These are phyloP conservation scores for Siniperca knerii DNA, from an alignment of 2,113 vertebrate genomes.

Conservation along the genomic window DNA sequence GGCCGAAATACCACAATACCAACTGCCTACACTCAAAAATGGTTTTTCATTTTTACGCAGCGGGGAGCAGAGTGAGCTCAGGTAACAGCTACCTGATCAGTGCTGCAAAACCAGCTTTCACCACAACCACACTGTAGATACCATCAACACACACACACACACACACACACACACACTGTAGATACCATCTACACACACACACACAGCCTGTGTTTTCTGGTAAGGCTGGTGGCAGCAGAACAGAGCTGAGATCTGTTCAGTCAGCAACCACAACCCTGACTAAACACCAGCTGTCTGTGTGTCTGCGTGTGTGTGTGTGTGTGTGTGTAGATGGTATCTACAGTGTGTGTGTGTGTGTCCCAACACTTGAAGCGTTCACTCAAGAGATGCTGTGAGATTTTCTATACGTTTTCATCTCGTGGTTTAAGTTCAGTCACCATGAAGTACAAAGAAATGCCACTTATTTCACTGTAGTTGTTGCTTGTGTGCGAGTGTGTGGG, in stretches of 20 bases:
- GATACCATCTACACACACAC: not conserved
- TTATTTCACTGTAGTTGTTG: not conserved
- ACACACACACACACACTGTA: not conserved
- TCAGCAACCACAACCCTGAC: constrained; percentile 54
- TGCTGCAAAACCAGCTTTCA: too few species aligned
- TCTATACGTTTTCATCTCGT: not conserved
- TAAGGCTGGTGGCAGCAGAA: constrained; percentile 24
- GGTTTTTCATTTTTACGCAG: too few species aligned
- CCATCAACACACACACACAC: not conserved
- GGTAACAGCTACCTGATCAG: too few species aligned
- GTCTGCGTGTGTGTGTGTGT: constrained; percentile 41
- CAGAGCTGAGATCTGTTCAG: constrained; percentile 45
- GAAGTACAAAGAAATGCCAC: not conserved
- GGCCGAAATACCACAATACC: too few species aligned
- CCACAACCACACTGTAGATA: not conserved
- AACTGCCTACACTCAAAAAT: too few species aligned
- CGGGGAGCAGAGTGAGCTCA: too few species aligned
- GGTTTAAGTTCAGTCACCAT: not conserved
- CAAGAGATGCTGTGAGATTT: not conserved
- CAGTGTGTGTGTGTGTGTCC: constrained; percentile 2
- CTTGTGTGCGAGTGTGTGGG: not conserved
- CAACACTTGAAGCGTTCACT: not conserved
- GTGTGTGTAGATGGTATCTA: not conserved
- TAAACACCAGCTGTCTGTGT: constrained; percentile 4
- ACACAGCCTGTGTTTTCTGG: constrained; percentile 54